Percentiles rank a stretch among this genome's conserved stretches.
Conservation (phyloP, 2,797 vertebrate species). For the Nyctalus aviator region DNA sequence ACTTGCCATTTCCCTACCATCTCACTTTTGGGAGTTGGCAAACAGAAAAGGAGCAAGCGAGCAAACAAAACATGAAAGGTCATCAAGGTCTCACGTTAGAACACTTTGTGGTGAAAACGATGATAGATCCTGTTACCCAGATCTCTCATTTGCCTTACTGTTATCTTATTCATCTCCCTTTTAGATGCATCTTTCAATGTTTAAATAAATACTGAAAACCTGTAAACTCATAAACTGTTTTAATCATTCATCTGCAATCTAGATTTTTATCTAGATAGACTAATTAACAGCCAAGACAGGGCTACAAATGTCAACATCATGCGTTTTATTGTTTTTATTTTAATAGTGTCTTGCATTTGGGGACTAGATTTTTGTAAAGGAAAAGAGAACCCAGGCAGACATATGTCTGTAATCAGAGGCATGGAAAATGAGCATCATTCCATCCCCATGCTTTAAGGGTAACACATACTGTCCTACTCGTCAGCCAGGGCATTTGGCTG, state of each 20-base stretch:
- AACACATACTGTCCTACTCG: slow-evolving; percentile 14
- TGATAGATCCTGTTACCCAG: not conserved
- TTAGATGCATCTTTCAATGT: slow-evolving; percentile 43
- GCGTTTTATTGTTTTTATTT: not conserved
- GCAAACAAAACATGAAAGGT: not conserved
- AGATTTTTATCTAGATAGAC: not conserved
- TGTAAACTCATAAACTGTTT: not conserved
- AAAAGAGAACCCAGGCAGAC: not conserved
- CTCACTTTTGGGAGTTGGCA: not conserved
- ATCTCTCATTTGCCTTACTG: not conserved
- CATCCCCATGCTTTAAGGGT: slow-evolving; percentile 38
- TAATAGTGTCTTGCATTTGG: slow-evolving; percentile 13
- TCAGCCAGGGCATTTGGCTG: slow-evolving; percentile 55
- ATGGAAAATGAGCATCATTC: slow-evolving; percentile 37
- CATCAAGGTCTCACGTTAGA: not conserved
- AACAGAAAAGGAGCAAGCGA: not conserved
- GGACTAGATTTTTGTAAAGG: not conserved
- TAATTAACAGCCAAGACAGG: slow-evolving; percentile 21
- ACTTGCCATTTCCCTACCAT: slow-evolving; percentile 2
- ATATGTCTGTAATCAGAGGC: not conserved
- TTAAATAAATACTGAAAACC: slow-evolving; percentile 46
- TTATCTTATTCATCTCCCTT: not conserved
- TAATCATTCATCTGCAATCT: not conserved
- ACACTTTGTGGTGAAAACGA: slow-evolving; percentile 27
- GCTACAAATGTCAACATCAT: not conserved